phyloP scores from a whole-genome alignment of 1,140 invertebrate species.

The Phymorhynchus buccinoides region DNA sequence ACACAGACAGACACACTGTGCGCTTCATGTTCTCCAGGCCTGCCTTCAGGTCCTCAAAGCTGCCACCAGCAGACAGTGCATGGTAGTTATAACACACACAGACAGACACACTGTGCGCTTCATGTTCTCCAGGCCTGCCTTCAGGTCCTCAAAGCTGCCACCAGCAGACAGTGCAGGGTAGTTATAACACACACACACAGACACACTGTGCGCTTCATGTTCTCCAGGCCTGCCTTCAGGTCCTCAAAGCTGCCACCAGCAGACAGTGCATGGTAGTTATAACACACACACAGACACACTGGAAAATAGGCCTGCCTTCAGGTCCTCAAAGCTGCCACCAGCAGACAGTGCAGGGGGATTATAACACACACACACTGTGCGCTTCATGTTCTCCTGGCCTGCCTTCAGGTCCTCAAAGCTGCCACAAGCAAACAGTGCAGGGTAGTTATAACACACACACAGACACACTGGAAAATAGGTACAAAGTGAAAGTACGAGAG shows the following conservation, averaged over 20 bases:
- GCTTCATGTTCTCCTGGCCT: slow-evolving; percentile 85
- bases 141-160: slow-evolving; percentile 92
- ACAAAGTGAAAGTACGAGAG: neutral
- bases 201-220: slow-evolving; percentile 80
- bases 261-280: neutral
- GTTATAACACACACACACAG: no score
- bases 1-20: slow-evolving; percentile 68
- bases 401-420: slow-evolving; percentile 94
- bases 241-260: slow-evolving; percentile 86
- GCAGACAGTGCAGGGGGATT: neutral
- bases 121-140: slow-evolving; percentile 87
- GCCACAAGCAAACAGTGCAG: no score
- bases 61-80: no score
- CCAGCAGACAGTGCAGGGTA: no score
- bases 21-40: slow-evolving; percentile 86
- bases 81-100: no score
- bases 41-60: slow-evolving; percentile 93
- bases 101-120: slow-evolving; percentile 76
- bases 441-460: no score
- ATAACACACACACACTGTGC: slow-evolving; percentile 72
- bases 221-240: slow-evolving; percentile 88
- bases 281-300: neutral
- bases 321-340: slow-evolving; percentile 86
- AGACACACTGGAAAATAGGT: slow-evolving; percentile 78
- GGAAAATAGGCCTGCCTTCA: slow-evolving; percentile 90